Conservation (phyloP, 2,797 vertebrate genomes). For the Acrossocheilus wenchowensis region DNA sequence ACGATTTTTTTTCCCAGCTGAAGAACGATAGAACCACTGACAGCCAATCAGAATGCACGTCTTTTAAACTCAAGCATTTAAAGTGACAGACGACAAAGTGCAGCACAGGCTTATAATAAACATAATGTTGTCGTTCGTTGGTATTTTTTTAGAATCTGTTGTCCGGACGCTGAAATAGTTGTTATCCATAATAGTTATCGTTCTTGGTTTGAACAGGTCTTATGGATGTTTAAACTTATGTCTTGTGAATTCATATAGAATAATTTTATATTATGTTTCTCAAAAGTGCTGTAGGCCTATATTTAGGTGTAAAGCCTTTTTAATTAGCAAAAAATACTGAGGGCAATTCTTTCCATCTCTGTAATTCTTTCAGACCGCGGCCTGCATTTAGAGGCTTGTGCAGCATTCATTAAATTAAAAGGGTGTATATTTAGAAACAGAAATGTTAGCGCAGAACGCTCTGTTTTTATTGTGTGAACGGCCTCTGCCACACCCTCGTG, state of each 20-base stretch:
- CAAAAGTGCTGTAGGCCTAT: neutral
- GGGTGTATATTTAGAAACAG: neutral
- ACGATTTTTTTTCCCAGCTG: neutral
- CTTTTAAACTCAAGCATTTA: neutral
- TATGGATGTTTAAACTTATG: neutral
- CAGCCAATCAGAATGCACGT: neutral
- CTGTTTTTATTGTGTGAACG: slow-evolving; percentile 13
- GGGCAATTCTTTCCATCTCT: neutral
- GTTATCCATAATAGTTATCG: neutral
- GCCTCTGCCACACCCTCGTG: slow-evolving; percentile 75
- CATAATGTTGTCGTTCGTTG: too few relatives aligned
- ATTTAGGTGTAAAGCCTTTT: neutral
- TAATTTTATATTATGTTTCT: neutral
- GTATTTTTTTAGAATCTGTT: too few relatives aligned
- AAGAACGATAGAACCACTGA: neutral
- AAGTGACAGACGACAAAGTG: neutral
- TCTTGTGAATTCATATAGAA: neutral
- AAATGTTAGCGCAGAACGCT: neutral
- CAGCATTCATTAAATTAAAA: neutral
- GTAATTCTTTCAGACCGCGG: neutral
- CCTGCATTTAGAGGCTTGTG: neutral
- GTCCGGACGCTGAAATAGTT: neutral
- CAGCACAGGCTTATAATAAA: too few relatives aligned
- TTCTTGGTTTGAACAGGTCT: neutral
- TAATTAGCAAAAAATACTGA: slow-evolving; percentile 9